Conservation (phyloP, 2,888 invertebrate genomes). For the Eustalomyia histrio region DNA sequence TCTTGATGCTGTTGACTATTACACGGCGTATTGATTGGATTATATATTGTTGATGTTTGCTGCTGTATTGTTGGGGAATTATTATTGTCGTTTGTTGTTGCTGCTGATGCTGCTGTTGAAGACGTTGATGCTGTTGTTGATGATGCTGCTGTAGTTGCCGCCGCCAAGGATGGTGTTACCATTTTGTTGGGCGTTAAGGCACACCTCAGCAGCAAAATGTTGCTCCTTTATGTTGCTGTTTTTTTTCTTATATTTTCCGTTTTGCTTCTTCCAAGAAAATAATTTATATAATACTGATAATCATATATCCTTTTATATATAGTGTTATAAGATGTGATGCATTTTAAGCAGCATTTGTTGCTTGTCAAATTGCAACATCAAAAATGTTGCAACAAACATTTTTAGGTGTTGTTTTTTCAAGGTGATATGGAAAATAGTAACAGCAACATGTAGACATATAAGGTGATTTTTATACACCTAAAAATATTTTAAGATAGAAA, state of each 20-base stretch:
- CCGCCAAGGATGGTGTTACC: constrained; percentile 80
- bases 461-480: background rate
- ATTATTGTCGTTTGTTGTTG: constrained; percentile 79
- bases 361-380: constrained; percentile 56
- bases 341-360: constrained; percentile 53
- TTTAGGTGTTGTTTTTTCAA: constrained; percentile 9
- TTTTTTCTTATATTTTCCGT: constrained; percentile 52
- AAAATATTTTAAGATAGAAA: background rate
- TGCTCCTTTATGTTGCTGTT: constrained; percentile 65
- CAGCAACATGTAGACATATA: background rate
- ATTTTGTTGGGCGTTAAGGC: constrained; percentile 71
- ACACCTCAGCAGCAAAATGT: constrained; percentile 66
- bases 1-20: constrained; percentile 77
- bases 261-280: constrained; percentile 7
- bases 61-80: constrained; percentile 79
- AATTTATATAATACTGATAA: constrained; percentile 55
- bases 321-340: constrained; percentile 54
- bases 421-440: background rate
- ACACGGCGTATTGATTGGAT: constrained; percentile 79
- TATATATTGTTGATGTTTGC: constrained; percentile 73
- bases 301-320: constrained; percentile 16
- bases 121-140: constrained; percentile 83
- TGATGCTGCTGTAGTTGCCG: constrained; percentile 83
- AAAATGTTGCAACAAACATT: constrained; percentile 52
- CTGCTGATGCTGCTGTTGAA: constrained; percentile 65